A percentile compares a stretch with the other conserved stretches of the same genome.
These are phyloP conservation scores for Indri indri DNA, from an alignment of 2,113 vertebrate species.

Conservation along the genomic window DNA sequence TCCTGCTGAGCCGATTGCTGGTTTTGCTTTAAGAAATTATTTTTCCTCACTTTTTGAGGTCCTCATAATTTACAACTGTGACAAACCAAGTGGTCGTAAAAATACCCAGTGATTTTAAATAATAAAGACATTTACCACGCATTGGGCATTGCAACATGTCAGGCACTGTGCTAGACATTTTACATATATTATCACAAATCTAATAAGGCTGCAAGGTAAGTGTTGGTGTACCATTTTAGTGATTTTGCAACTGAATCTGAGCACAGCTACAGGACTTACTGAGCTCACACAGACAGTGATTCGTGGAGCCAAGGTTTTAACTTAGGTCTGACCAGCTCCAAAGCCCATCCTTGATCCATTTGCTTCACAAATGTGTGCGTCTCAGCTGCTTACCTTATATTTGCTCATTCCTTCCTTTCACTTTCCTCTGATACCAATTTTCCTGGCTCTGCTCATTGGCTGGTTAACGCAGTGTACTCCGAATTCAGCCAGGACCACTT, in stretches of 20 bases:
- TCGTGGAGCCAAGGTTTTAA: neutral
- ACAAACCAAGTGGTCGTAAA: neutral
- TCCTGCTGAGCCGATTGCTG: neutral
- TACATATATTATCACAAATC: neutral
- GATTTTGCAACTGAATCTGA: neutral
- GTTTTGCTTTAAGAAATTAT: slow-evolving; percentile 30
- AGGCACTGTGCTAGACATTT: neutral
- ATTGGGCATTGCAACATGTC: neutral
- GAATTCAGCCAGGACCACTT: slow-evolving; percentile 11
- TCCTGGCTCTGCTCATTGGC: neutral
- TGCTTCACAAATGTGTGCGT: neutral
- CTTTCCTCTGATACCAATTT: neutral
- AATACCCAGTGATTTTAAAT: neutral
- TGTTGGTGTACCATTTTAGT: neutral
- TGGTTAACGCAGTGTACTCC: neutral
- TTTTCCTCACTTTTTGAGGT: neutral
- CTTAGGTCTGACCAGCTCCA: neutral
- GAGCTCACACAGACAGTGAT: neutral
- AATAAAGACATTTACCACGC: neutral
- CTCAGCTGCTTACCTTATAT: neutral
- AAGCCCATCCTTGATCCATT: neutral
- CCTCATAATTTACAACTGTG: slow-evolving; percentile 9
- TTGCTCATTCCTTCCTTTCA: neutral
- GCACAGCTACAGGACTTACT: neutral
- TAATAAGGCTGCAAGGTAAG: neutral